Evolutionary conservation across 64 coral and sea anemone genomes (phyloP), one percentile per base, ranked within the genome.

Genomic region (Anthopleura sola): DNA sequence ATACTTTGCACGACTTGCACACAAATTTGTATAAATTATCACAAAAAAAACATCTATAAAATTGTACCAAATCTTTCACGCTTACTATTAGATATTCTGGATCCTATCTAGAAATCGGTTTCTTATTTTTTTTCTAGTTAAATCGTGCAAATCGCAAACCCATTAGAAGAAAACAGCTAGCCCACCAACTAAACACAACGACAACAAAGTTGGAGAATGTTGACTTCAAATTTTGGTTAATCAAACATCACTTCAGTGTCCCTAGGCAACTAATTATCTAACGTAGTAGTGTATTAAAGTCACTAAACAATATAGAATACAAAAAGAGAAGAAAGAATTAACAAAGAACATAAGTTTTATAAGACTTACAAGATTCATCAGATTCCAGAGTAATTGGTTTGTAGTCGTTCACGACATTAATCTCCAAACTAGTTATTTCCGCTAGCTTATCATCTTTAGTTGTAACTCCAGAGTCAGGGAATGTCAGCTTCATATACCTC

Each of bases 1-100:
- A n/a, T n/a, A n/a, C n/a, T n/a, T 90, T 92, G 92, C 96, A 98
- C 90, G 92, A 44, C 40, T 8, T 44, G 4, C 40, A 44, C 1
- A 44, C 40, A 2, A 44, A 8, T 44, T 44, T 8, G 4, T 0
- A 44, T 1, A 44, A 44, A 3, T 44, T 44, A 2, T 44, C 40
- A n/a, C 40, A 44, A 44, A 44, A 44, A 44, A 40, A 6, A 40
- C 39, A 40, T n/a, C n/a, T n/a, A n/a, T 6, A 40, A 44, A 44
- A 44, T 2, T 44, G 2, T 44, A 44, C 40, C 40, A 44, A 44
- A 44, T 44, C 40, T 44, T 8, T 6, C 4, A 44, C 0, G 40
- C 9, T 44, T 44, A 6, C 40, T 44, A 3, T 44, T 44, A 44
- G 9, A 44, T 2, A 44, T 44, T 44, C 9, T 6, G 40, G 1